These are phyloP conservation scores for Lamellibrachia columna DNA, from an alignment of 2,888 invertebrate species.

Conservation along the genomic window DNA sequence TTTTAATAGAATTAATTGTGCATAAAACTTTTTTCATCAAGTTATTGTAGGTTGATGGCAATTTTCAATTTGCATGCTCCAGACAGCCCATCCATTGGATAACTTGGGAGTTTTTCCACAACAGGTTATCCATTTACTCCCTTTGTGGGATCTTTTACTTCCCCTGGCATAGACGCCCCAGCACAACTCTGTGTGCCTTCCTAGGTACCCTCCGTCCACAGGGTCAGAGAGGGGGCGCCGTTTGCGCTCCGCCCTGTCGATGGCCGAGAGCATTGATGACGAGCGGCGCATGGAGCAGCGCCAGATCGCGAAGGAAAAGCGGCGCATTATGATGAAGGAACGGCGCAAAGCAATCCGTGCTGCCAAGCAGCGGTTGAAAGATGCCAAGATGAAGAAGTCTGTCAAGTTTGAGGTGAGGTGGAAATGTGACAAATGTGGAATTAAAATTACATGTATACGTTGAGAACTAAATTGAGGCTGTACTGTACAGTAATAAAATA, in stretches of 20 bases:
- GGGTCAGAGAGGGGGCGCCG: constrained; percentile 52
- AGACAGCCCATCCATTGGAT: too few species aligned
- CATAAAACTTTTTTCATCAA: too few species aligned
- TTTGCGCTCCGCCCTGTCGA: constrained; percentile 42
- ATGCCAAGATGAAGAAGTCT: constrained; percentile 52
- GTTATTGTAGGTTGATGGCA: too few species aligned
- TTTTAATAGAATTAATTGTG: too few species aligned
- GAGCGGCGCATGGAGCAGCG: constrained; percentile 42
- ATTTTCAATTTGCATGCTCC: too few species aligned
- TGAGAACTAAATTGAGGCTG: too few species aligned
- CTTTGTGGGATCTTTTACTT: neutral
- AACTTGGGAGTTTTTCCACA: too few species aligned
- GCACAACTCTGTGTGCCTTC: too few species aligned
- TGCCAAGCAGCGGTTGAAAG: constrained; percentile 56
- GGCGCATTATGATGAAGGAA: constrained; percentile 61
- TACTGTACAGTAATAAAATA: too few species aligned
- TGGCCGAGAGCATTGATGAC: constrained; percentile 56
- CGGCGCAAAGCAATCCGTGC: constrained; percentile 58
- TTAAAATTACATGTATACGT: too few species aligned
- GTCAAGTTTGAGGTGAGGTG: constrained; percentile 32
- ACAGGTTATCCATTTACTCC: too few species aligned
- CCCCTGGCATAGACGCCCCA: too few species aligned
- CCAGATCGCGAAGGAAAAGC: constrained; percentile 43
- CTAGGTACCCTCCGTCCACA: constrained; percentile 54
- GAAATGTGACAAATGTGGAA: neutral